phyloP scores from a whole-genome alignment of 2,797 vertebrate genomes.

The Paguma larvata region DNA sequence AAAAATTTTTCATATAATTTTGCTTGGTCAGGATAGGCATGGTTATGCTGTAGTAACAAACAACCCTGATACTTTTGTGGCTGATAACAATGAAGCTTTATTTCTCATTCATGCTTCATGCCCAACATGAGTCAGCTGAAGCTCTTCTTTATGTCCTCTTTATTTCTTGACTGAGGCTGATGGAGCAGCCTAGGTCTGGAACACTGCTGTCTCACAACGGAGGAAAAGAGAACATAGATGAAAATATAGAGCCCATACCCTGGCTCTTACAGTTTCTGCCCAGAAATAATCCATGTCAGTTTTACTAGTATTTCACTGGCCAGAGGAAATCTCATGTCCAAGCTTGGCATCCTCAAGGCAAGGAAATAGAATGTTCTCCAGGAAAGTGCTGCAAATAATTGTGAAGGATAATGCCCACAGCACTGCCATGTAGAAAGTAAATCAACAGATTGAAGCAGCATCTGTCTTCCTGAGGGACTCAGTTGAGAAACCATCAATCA shows the following conservation, averaged over 20 bases:
- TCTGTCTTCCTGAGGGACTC: neutral
- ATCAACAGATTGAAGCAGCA: neutral
- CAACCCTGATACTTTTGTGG: neutral
- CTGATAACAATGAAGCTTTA: neutral
- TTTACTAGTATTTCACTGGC: neutral
- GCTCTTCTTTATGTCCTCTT: neutral
- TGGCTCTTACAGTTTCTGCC: neutral
- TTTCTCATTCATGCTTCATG: neutral
- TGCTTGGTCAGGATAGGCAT: neutral
- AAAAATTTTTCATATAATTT: constrained; percentile 3
- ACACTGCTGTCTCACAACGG: neutral
- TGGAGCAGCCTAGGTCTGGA: neutral
- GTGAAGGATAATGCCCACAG: neutral
- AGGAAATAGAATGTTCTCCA: neutral
- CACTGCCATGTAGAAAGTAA: neutral
- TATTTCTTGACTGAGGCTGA: neutral
- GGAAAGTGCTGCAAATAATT: neutral
- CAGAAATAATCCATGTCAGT: neutral
- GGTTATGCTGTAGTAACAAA: neutral
- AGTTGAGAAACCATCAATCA: neutral
- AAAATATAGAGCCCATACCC: neutral
- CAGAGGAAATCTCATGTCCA: neutral
- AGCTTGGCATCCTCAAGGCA: neutral
- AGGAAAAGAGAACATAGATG: neutral
- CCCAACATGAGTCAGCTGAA: neutral